Percentiles rank a stretch among this genome's conserved stretches.
Evolutionary conservation across 2,113 vertebrate genomes (phyloP).

Genomic region (Crotalus tigris): DNA sequence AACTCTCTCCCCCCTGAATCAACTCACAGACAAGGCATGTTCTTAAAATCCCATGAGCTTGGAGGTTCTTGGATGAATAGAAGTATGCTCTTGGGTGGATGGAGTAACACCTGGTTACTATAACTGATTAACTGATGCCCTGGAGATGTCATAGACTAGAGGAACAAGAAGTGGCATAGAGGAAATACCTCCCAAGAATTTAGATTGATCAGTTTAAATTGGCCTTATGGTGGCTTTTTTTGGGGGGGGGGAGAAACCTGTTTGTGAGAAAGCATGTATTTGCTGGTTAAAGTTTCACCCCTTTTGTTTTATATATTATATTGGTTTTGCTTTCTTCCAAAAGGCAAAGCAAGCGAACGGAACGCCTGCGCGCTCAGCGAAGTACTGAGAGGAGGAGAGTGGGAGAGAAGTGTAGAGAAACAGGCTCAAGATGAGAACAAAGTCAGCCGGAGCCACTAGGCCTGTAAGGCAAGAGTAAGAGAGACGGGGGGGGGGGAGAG

Average conservation of each 20-base stretch:
- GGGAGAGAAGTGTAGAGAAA: not conserved
- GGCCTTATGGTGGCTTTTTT: not conserved
- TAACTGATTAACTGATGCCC: not conserved
- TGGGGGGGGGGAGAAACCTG: not conserved
- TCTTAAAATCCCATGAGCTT: not conserved
- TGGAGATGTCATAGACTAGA: not conserved
- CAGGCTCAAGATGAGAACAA: not conserved
- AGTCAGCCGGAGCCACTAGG: not conserved
- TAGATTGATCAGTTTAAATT: not conserved
- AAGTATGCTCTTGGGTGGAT: not conserved
- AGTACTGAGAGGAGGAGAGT: not conserved
- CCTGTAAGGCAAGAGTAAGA: not conserved
- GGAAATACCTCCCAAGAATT: not conserved
- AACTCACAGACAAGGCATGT: not conserved
- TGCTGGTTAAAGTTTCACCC: not conserved
- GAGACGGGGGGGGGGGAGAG: no score
- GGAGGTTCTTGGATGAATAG: not conserved
- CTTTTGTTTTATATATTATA: not conserved
- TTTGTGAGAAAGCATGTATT: not conserved
- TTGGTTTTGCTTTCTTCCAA: not conserved
- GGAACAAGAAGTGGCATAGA: not conserved
- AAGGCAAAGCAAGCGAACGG: not conserved
- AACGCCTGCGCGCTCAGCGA: not conserved
- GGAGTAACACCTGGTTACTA: not conserved
- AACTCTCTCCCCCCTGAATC: not conserved